Evolutionary conservation across 2,113 vertebrate genomes (phyloP).

Genomic region (Triplophysa siluroides): DNA sequence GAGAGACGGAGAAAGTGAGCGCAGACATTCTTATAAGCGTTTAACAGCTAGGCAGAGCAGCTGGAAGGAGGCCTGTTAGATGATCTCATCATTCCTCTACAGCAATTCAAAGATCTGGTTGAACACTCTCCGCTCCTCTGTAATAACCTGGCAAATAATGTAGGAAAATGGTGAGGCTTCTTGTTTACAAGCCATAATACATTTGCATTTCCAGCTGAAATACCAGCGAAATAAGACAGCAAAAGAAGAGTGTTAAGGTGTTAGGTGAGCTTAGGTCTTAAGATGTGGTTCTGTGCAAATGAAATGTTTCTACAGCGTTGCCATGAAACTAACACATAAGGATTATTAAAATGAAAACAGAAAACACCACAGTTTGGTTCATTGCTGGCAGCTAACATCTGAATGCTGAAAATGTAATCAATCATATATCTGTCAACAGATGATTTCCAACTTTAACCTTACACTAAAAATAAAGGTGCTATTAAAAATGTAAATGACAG

Average conservation of each 20-base stretch:
- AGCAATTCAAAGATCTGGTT: slow-evolving; percentile 40
- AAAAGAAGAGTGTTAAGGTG: neutral
- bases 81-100: slow-evolving; percentile 46
- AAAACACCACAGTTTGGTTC: too few relatives aligned
- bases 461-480: too few relatives aligned
- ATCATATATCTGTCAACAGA: too few relatives aligned
- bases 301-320: neutral
- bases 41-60: slow-evolving; percentile 46
- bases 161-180: slow-evolving; percentile 12
- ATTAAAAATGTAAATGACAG: too few relatives aligned
- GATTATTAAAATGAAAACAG: too few relatives aligned
- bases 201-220: slow-evolving; percentile 4
- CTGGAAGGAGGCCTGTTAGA: slow-evolving; percentile 27
- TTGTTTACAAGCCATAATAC: slow-evolving; percentile 24
- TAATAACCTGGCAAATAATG: slow-evolving; percentile 28
- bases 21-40: slow-evolving; percentile 45
- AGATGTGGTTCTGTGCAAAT: neutral
- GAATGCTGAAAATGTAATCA: too few relatives aligned
- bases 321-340: too few relatives aligned
- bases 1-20: neutral
- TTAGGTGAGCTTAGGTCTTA: neutral
- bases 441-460: too few relatives aligned
- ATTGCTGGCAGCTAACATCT: too few relatives aligned
- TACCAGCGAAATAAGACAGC: neutral
- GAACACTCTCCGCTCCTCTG: neutral